Evolutionary conservation across 2,113 vertebrate species (phyloP), one percentile per base, ranked within the genome.

Genomic region (Phalacrocorax pelagicus): DNA sequence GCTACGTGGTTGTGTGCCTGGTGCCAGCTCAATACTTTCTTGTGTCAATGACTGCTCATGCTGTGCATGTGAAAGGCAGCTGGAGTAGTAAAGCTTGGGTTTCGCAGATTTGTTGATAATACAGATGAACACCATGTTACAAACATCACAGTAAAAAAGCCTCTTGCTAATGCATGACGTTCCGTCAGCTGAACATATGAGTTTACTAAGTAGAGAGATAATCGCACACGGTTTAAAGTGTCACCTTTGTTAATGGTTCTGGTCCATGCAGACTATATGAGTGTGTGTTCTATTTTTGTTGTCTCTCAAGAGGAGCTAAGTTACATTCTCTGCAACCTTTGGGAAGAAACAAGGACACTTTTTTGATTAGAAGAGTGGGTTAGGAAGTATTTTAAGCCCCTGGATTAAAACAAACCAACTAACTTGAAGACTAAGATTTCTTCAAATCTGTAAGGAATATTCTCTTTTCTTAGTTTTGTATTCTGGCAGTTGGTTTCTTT

Each of bases 41-140:
- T 51, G 3, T 87, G 74, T 77, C 91, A 71, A 67, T 59, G 69
- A 51, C 71, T 71, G 51, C 55, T 95, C n/a, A 69, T 61, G 52
- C 67, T 79, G 81, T 82, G 80, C 58, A 49, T 66, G 59, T 77
- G 18, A 51, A 59, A 90, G 85, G 94, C 92, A 96, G 90, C 88
- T 96, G 82, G 74, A 80, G 70, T 95, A 92, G 59, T 70, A 88
- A 93, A 89, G 94, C 71, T 89, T 78, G 61, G 34, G 57, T 84
- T 92, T 97, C 65, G 13, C 70, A 78, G 82, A 83, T 96, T 91
- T 90, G 73, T 72, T 92, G 77, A 38, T 96, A 82, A 78, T 90
- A 22, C 8, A 65, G 90, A 32, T 85, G 67, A 69, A 30, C 77
- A 26, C 78, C 3, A 7, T 65, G 36, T 81, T 88, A 46, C 36